A percentile compares a stretch with the other conserved stretches of the same genome.
These are phyloP conservation scores for Orientallactaga sibirica DNA, from an alignment of 2,797 vertebrate species.

Conservation along the genomic window DNA sequence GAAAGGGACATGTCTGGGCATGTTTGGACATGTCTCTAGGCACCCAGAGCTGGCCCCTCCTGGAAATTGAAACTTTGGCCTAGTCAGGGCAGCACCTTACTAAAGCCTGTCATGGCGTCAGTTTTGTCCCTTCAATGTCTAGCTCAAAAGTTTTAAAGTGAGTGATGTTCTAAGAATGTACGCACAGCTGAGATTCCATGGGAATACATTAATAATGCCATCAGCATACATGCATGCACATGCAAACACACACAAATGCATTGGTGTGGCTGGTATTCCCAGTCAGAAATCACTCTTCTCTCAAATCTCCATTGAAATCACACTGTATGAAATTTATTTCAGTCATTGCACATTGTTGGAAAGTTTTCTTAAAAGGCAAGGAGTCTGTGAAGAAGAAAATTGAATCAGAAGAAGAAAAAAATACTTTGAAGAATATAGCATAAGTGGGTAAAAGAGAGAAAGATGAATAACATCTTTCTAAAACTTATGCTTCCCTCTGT, in stretches of 20 bases:
- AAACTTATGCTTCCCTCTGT: neutral
- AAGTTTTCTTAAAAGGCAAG: constrained; percentile 16
- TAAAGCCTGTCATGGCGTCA: too few species aligned
- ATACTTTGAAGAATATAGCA: neutral
- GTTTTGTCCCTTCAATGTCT: neutral
- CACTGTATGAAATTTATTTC: neutral
- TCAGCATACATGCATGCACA: fast-evolving
- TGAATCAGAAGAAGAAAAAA: neutral
- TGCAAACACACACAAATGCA: fast-evolving
- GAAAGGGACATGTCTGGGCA: too few species aligned
- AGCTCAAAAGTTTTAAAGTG: neutral
- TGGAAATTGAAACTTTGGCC: too few species aligned
- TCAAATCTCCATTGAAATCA: neutral
- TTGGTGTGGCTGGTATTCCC: neutral
- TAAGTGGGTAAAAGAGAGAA: neutral
- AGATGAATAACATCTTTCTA: neutral
- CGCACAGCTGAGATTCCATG: neutral
- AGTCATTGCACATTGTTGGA: neutral
- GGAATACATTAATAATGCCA: neutral
- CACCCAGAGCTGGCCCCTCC: too few species aligned
- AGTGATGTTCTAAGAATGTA: neutral
- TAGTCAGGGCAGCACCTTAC: too few species aligned
- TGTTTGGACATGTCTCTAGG: too few species aligned
- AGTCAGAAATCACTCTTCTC: constrained; percentile 20
- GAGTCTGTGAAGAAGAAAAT: neutral